Conservation (phyloP, 2,797 vertebrate species). For the Coregonus ussuriensis region DNA sequence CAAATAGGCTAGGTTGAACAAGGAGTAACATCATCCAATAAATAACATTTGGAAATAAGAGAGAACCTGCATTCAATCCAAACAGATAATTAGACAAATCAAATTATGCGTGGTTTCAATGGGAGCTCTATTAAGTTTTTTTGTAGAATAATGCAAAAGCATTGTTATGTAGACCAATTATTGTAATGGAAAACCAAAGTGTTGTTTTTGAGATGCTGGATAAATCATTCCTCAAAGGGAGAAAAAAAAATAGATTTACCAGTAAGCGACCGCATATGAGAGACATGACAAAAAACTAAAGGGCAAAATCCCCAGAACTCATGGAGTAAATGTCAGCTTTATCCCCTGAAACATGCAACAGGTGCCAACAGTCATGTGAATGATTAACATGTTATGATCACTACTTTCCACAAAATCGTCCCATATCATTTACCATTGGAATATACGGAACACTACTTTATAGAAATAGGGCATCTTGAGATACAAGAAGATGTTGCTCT, state of each 20-base stretch:
- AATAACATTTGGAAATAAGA: slow-evolving; percentile 3
- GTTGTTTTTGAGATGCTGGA: background rate
- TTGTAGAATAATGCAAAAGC: slow-evolving; percentile 11
- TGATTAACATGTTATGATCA: too few relatives aligned
- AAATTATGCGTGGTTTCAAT: slow-evolving; percentile 23
- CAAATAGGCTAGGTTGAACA: slow-evolving; percentile 36
- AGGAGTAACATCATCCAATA: slow-evolving; percentile 5
- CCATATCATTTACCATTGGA: too few relatives aligned
- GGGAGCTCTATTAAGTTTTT: background rate
- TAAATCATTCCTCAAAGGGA: background rate
- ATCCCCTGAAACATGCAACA: too few relatives aligned
- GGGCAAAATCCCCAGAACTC: background rate
- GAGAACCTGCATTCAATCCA: background rate
- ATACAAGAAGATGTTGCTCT: too few relatives aligned
- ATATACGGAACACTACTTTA: too few relatives aligned
- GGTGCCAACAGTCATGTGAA: too few relatives aligned
- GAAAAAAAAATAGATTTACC: background rate
- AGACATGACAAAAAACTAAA: background rate
- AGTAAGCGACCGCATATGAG: background rate
- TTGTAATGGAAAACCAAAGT: background rate
- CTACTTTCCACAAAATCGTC: too few relatives aligned
- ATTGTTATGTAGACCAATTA: background rate
- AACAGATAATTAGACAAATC: slow-evolving; percentile 5
- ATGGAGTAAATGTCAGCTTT: too few relatives aligned
- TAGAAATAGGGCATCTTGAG: too few relatives aligned